A percentile compares a stretch with the other conserved stretches of the same genome.
Evolutionary conservation across 2,113 vertebrate species (phyloP).

Genomic region (Elachura formosa): DNA sequence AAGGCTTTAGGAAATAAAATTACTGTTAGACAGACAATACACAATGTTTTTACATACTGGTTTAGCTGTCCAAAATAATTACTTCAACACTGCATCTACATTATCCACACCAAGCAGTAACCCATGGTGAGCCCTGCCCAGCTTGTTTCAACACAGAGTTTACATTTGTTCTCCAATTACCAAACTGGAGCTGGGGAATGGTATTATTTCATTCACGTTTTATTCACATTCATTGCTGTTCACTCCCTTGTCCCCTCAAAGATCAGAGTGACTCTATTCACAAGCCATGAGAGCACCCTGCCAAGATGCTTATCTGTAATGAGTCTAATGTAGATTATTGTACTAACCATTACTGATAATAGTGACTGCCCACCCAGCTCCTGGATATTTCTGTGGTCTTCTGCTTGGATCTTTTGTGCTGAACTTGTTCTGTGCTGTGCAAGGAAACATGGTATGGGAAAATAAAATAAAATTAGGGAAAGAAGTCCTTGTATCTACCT

Average conservation of each 20-base stretch:
- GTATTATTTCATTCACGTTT: background rate
- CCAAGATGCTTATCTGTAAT: background rate
- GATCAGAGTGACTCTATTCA: background rate
- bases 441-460: background rate
- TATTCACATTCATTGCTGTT: background rate
- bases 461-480: background rate
- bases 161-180: background rate
- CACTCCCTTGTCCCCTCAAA: background rate
- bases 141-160: background rate
- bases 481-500: background rate
- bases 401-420: background rate
- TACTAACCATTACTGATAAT: background rate
- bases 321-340: background rate
- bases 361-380: background rate
- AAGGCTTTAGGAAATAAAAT: constrained; percentile 3
- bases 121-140: fast-evolving
- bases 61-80: constrained; percentile 14
- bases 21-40: background rate
- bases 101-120: background rate
- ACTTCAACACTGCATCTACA: background rate
- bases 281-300: background rate
- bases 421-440: background rate
- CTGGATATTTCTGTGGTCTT: background rate
- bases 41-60: background rate
- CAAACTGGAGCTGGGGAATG: background rate